Evolutionary conservation across 2,113 vertebrate genomes (phyloP), one percentile per base, ranked within the genome.

Genomic region (Pollachius pollachius): DNA sequence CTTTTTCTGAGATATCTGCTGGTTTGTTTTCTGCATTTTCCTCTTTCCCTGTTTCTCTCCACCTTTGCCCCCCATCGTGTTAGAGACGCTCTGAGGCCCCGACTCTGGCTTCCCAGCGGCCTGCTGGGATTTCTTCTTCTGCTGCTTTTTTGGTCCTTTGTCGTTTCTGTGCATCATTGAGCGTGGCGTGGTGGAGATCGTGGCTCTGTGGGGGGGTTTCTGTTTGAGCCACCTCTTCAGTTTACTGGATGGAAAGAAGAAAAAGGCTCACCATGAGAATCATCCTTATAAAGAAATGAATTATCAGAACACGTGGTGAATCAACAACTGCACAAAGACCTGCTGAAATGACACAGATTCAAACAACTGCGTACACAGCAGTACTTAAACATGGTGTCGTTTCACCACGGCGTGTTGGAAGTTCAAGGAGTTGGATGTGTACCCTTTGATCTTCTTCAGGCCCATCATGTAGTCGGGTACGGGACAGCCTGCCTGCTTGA

Each of bases 391-490:
- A 48, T 12, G 41, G 41, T 48, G 41, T 48, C 41, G 41, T 48
- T 9, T 48, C 41, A 48, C 41, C 9, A 13, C 4, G 12, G 21
- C 12, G 60, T 19, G 30, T 23, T 27, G 60, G 21, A 2, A 62
- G 23, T 2, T 5, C 9, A 8, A 62, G 13, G 34, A 52, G 16
- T 12, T 58, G 48, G 65, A 13, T 27, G 4, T 52, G 75, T 81
- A 98, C 97, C 96, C 95, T 80, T 95, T 91, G 64, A 96, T 85
- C 75, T 90, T 98, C 79, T 95, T 95, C 61, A 99, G 92, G 62
- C 95, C 94, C 58, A 94, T 90, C 86, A 99, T 96, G 87, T 99
- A 98, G 62, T 96, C 97, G 2, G 97, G 97, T 8, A 99, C 95
- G 41, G 96, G 97, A 85, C 96, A 98, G 37, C 97, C 97, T 0